These are phyloP conservation scores for Sipha maydis DNA, from an alignment of 2,888 invertebrate species.

Conservation along the genomic window DNA sequence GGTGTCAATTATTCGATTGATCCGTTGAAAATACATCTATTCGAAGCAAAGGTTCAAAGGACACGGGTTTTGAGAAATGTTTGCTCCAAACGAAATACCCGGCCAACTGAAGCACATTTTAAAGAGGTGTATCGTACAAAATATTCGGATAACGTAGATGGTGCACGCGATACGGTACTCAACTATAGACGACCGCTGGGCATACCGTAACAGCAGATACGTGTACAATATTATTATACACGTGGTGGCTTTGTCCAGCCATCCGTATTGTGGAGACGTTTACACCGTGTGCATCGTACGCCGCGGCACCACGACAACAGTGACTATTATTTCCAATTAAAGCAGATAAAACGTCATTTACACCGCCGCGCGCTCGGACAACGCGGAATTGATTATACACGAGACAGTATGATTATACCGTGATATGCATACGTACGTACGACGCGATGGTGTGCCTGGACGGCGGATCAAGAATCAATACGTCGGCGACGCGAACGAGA, in stretches of 20 bases:
- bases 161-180: too few relatives aligned
- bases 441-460: not conserved
- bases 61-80: too few relatives aligned
- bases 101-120: too few relatives aligned
- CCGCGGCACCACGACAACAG: not conserved
- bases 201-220: not conserved
- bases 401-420: too few relatives aligned
- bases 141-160: too few relatives aligned
- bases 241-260: not conserved
- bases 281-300: not conserved
- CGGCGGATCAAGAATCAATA: not conserved
- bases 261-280: not conserved
- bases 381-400: constrained; percentile 34
- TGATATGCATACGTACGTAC: not conserved
- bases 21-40: too few relatives aligned
- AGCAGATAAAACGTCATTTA: constrained; percentile 8
- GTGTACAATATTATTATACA: not conserved
- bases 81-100: too few relatives aligned
- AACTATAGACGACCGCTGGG: not conserved
- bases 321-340: constrained; percentile 48
- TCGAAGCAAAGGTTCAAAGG: too few relatives aligned
- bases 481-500: not conserved
- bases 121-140: too few relatives aligned
- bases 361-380: not conserved
- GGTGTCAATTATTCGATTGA: too few relatives aligned